Base-by-base conservation (phyloP, 2,113 vertebrate species). In the Stercorarius parasiticus region DNA sequence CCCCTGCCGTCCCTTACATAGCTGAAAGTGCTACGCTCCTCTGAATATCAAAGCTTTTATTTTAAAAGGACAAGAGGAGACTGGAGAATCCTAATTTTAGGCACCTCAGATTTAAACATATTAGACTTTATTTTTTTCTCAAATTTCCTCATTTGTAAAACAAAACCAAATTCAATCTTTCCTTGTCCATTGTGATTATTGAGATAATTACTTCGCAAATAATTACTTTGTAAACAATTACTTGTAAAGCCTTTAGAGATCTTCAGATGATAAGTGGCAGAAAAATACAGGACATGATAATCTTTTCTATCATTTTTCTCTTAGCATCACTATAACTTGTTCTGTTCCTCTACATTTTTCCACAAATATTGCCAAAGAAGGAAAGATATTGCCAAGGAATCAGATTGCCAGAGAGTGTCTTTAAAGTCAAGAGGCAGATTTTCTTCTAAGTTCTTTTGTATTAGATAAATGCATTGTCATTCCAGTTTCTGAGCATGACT, bases 361-460 rank as follows among this genome's bases (percentile, higher is more conserved):
- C 49, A 71, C 43, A 62, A 59, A 40, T 70, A 67, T n/a, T 92
- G 36, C 71, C 40, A 49, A 42, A 82, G 65, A 78, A 64, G 14
- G 21, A 71, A 59, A 3, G 4, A 47, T 47, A 62, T 19, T 89
- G 72, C 69, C 83, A 86, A 82, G 32, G 29, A 89, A 91, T 93
- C 38, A 55, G 30, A 19, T 20, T 81, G 61, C 50, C 77, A 93
- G 38, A 59, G 64, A 83, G 15, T 38, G 38, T 18, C 94, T 92
- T 78, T 67, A 18, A 88, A 95, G 65, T 89, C 65, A 78, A 89
- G 83, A 86, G 42, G 42, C 56, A 94, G 47, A 72, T 95, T 87
- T 92, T 89, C 32, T 92, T 91, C 59, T 23, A 50, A 70, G 40
- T 79, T 91, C 13, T 76, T 77, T 73, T 80, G 49, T 18, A 17